These are phyloP conservation scores for Scelioninae gen. 2 DNA, from an alignment of 2,888 invertebrate genomes.

Conservation along the genomic window DNA sequence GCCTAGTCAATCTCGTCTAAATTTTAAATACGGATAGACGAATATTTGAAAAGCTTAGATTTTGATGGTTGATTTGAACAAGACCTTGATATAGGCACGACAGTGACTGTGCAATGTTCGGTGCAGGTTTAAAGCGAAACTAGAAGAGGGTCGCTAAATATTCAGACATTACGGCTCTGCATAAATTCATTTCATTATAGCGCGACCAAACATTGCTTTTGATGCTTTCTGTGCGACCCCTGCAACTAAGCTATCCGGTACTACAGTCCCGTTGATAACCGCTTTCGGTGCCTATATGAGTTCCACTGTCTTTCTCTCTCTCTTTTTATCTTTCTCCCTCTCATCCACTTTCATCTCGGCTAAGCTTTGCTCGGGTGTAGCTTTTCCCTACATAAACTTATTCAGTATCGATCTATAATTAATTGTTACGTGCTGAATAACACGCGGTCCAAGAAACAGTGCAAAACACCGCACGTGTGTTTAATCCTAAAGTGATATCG, in stretches of 20 bases:
- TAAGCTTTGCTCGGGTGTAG: conserved; percentile 53
- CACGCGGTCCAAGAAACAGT: conserved; percentile 24
- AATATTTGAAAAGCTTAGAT: conserved; percentile 52
- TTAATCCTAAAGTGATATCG: conserved; percentile 14
- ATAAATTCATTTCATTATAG: conserved; percentile 81
- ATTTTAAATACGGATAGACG: conserved; percentile 47
- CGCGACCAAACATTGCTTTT: conserved; percentile 80
- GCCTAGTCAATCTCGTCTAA: conserved; percentile 46
- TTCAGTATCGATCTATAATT: conserved; percentile 54
- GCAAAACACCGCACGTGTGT: conserved; percentile 17
- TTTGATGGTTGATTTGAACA: conserved; percentile 58
- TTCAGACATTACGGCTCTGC: conserved; percentile 80
- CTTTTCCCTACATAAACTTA: conserved; percentile 54
- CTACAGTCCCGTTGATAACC: conserved; percentile 59
- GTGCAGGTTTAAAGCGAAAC: conserved; percentile 72
- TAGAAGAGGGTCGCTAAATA: conserved; percentile 75
- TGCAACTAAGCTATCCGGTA: conserved; percentile 62
- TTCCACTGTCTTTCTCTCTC: conserved; percentile 48
- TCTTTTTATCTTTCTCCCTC: conserved; percentile 15
- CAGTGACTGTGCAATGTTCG: conserved; percentile 62
- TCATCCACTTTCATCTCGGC: conserved; percentile 52
- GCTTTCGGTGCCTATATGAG: conserved; percentile 61
- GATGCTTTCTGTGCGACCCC: conserved; percentile 72
- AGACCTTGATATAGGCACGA: conserved; percentile 50
- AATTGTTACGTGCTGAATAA: conserved; percentile 45